Evolutionary conservation across 2,888 invertebrate genomes (phyloP), one percentile per base, ranked within the genome.

Genomic region (Phytoseiulus persimilis): DNA sequence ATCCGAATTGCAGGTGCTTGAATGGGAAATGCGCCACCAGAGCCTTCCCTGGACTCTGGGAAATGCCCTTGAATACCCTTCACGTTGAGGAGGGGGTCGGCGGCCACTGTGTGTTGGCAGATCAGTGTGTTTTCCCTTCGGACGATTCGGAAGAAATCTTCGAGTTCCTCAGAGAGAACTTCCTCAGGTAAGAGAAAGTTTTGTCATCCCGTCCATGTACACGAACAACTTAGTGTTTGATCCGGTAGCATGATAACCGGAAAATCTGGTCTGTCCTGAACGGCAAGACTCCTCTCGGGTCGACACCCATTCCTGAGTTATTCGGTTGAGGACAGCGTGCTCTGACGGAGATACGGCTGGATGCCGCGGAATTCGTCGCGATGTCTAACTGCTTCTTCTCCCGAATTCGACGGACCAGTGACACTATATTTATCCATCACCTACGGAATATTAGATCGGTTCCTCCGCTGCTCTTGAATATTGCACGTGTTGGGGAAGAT

Each of bases 81-180:
- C 91, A 90, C 90, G 91, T 91, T 83, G 91, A 91, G 84, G 91
- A 91, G 83, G 91, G 91, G 9, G 91, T 91, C 5, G 91, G 91
- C 0, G 91, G 91, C 31, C 90, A 90, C 90, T 91, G 91, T 84
- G 90, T 90, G 9, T 89, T 91, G 89, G 91, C 91, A 0, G 91
- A 91, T 89, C 91, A 91, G 89, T 91, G 91, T 83, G 97, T 97
- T 0, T 94, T 97, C 89, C 96, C 96, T 92, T 96, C 96, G 93
- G 90, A 90, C 39, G 91, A 91, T 83, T 33, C 89, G 14, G 94
- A 91, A 23, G 91, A 91, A 31, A 91, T 91, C 18, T 89, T 90
- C 32, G 91, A 91, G 14, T 91, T 91, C 90, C 89, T 91, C 3
- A 90, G 90, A 46, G 91, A 91, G 83, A 91, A 91, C 90, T 91